A percentile compares a stretch with the other conserved stretches of the same genome.
Conservation (phyloP, 1,140 invertebrate species). For the Lepidurus couesii region DNA sequence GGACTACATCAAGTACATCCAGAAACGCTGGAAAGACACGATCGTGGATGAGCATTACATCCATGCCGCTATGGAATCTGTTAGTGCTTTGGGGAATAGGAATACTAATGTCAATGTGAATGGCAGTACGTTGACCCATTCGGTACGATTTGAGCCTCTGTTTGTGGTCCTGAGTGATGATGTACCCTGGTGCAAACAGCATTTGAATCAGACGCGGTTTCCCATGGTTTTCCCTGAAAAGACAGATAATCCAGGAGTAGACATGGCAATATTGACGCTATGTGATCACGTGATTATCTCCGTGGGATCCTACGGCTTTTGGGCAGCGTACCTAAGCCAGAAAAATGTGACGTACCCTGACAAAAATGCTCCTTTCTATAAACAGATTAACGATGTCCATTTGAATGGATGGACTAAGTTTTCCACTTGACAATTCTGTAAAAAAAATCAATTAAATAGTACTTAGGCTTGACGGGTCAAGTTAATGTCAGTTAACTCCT, state of each 20-base stretch:
- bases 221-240: not conserved
- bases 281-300: not conserved
- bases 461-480: too few relatives aligned
- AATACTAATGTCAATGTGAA: too few relatives aligned
- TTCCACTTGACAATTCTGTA: not conserved
- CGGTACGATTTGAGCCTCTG: not conserved
- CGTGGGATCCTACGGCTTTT: not conserved
- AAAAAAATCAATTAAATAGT: too few relatives aligned
- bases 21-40: not conserved
- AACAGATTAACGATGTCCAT: not conserved
- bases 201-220: conserved; percentile 2
- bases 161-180: not conserved
- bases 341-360: not conserved
- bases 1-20: not conserved
- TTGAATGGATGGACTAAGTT: not conserved
- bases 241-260: not conserved
- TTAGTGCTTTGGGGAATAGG: not conserved
- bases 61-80: not conserved
- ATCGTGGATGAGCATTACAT: not conserved
- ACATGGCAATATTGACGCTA: conserved; percentile 2
- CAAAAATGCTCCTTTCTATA: not conserved
- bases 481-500: too few relatives aligned
- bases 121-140: not conserved
- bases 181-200: not conserved
- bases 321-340: not conserved